Base-by-base conservation (phyloP, 2,113 vertebrate genomes). In the Cranoglanis bouderius region DNA sequence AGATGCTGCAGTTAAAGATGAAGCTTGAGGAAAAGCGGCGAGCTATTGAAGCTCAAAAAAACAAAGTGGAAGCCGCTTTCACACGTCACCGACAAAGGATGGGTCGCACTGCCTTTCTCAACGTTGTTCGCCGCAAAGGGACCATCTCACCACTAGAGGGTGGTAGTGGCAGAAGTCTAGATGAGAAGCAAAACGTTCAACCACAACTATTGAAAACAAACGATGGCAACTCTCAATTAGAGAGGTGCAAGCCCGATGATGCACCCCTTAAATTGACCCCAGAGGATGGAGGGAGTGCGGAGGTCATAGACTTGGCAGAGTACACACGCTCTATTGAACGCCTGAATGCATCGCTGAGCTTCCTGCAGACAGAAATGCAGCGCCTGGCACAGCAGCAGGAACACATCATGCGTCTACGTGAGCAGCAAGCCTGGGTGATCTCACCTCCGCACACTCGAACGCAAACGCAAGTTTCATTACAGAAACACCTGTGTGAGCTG, bases 1-100 rank as follows among this genome's bases (percentile, higher is more conserved):
- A 99, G 93, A 97, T 99, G 97, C 97, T 99, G 5, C 98, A 99
- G 35, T 96, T 99, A 57, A 96, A 97, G 92, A 99, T 99, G 98
- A 98, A 98, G 87, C 95, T 99, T 16, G 98, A 99, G 92, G 98
- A 99, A 90, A 99, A 99, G 92, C 96, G 98, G 12, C 93, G 97
- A 91, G 98, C 98, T 6, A 99, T 99, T 35, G 98, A 99, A 94
- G 97, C 98, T 26, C 98, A 99, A 92, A 99, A 99, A 91, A 98
- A 98, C 93, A 99, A 98, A 93, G 97, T 99, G 87, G 98, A 99
- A 93, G 98, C 97, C 2, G 98, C 97, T 0, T 99, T 99, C 90
- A 99, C 98, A 0, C 96, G 95, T 26, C 98, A 99, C 91, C 95
- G 98, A 57, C 98, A 99, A 94, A 97, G 96, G 93, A 99, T 99